Percentiles rank a stretch among this genome's conserved stretches.
These are phyloP conservation scores for Hyperoodon ampullatus DNA, from an alignment of 2,113 vertebrate genomes.

Conservation along the genomic window DNA sequence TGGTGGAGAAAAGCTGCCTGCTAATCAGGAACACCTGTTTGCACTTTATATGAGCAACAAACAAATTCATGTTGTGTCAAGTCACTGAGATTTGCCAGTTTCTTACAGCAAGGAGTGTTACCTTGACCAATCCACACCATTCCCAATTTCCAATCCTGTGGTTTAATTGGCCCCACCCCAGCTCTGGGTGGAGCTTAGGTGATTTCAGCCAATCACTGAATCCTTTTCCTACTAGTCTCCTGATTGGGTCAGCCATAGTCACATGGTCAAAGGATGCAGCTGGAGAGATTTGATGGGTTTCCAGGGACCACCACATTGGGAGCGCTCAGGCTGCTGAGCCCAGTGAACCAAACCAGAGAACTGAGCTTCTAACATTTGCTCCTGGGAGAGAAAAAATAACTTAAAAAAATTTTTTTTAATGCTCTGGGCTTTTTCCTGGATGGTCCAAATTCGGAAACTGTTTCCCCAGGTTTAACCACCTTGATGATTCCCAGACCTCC, in stretches of 20 bases:
- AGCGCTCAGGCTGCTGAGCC: background rate
- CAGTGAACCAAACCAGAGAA: background rate
- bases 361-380: background rate
- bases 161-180: background rate
- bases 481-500: background rate
- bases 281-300: background rate
- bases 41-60: background rate
- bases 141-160: background rate
- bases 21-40: background rate
- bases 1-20: background rate
- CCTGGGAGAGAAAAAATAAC: background rate
- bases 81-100: background rate
- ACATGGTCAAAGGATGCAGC: background rate
- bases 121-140: background rate
- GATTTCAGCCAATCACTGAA: background rate
- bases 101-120: background rate
- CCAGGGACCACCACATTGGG: accelerated
- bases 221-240: background rate
- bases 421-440: background rate
- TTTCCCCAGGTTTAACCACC: background rate
- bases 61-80: background rate
- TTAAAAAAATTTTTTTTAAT: background rate
- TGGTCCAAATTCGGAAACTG: background rate
- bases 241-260: background rate
- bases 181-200: background rate